Evolutionary conservation across 2,113 vertebrate species (phyloP), one percentile per base, ranked within the genome.

Genomic region (Cariama cristata): DNA sequence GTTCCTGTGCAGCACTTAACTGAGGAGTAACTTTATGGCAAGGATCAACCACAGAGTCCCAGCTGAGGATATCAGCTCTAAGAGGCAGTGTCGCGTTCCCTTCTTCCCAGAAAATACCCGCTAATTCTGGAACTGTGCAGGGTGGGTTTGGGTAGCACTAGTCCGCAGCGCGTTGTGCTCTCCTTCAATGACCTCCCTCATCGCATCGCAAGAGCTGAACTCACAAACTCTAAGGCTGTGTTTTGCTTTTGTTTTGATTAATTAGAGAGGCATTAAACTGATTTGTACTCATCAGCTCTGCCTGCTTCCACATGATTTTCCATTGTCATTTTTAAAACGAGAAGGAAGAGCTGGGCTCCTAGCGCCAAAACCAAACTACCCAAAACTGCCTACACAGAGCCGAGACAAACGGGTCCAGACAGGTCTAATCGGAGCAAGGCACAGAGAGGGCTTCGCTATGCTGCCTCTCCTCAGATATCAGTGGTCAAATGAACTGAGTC

Each of bases 221-320:
- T 64, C 38, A 60, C 17, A 35, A 7, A 14, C 38, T 64, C 19
- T 42, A 86, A 87, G 53, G 22, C 26, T 72, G 23, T 28, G 67
- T 56, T 94, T 76, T 82, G 56, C n/a, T 71, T 92, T 83, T 95
- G 59, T 69, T 97, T 93, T 87, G 58, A 91, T 85, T 91, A 60
- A 83, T 92, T 90, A 92, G 67, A 89, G 30, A 47, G 52, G n/a
- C 62, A 93, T 92, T 86, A 87, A 75, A 69, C 17, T 85, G 76
- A 89, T 89, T 58, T 87, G 79, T 58, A 87, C 40, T 66, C 53
- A 62, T 80, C 59, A 63, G 21, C 30, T 59, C 56, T 75, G 76
- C 56, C 63, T 91, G 79, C 58, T 77, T 87, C 49, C 80, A 49
- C 0, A 0, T 63, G 42, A 47, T 79, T 86, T 86, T 88, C 56